A percentile compares a stretch with the other conserved stretches of the same genome.
These are phyloP conservation scores for Sternarchorhynchus goeldii DNA, from an alignment of 2,797 vertebrate genomes.

Conservation along the genomic window DNA sequence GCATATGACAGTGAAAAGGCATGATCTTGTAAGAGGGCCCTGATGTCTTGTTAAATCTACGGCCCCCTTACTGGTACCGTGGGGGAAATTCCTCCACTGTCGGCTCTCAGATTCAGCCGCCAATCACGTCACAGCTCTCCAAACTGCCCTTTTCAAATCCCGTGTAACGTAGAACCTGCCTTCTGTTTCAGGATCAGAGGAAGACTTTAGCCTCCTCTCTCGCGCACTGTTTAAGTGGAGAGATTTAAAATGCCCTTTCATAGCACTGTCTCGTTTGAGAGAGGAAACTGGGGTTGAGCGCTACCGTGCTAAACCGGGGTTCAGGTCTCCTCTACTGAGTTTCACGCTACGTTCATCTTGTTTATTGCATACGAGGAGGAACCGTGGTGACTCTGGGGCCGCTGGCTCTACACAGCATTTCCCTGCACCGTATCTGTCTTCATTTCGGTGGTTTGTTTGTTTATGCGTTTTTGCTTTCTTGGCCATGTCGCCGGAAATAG, in stretches of 20 bases:
- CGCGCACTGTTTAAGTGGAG: constrained; percentile 51
- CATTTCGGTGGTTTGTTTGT: constrained; percentile 27
- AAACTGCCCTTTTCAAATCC: constrained; percentile 66
- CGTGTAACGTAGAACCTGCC: constrained; percentile 65
- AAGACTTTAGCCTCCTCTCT: constrained; percentile 54
- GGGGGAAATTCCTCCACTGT: constrained; percentile 30
- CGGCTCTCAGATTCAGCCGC: constrained; percentile 41
- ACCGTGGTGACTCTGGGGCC: neutral
- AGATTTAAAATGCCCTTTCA: constrained; percentile 61
- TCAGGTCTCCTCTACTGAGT: constrained; percentile 19
- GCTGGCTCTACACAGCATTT: constrained; percentile 10
- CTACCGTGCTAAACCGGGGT: constrained; percentile 21
- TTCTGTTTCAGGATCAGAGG: constrained; percentile 57
- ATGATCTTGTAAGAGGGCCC: constrained; percentile 25
- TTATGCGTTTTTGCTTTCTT: constrained; percentile 4
- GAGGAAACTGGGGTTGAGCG: constrained; percentile 13
- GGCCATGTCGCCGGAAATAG: neutral
- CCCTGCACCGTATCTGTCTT: constrained; percentile 38
- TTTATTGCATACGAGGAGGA: constrained; percentile 9
- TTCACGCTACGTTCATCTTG: neutral
- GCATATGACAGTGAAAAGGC: neutral
- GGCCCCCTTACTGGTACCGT: constrained; percentile 21
- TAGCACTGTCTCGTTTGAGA: constrained; percentile 53
- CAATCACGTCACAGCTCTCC: constrained; percentile 62
- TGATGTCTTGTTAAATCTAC: constrained; percentile 33